phyloP scores from a whole-genome alignment of 1,140 invertebrate species.

The Pseudomyrmex concolor region DNA sequence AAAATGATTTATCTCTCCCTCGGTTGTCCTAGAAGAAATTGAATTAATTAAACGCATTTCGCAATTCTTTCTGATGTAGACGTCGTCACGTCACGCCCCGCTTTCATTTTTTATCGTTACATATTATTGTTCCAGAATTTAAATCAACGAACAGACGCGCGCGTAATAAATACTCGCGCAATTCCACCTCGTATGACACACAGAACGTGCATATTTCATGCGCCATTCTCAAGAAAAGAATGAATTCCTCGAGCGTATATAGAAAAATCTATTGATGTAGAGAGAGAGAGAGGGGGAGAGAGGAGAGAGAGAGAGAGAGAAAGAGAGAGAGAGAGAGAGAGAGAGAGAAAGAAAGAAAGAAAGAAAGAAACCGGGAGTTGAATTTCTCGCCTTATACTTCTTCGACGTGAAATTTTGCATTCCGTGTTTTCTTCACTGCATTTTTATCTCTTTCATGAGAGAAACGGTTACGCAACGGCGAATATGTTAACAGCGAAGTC shows the following conservation, averaged over 20 bases:
- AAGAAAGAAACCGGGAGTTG: background rate
- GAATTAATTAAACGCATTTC: background rate
- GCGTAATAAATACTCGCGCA: background rate
- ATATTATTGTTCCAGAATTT: background rate
- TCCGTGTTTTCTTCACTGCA: constrained; percentile 1
- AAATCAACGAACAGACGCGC: background rate
- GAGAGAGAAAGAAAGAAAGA: background rate
- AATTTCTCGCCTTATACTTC: constrained; percentile 47
- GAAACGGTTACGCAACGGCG: constrained; percentile 43
- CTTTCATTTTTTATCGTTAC: constrained; percentile 15
- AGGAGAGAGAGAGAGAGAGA: background rate
- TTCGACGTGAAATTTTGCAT: constrained; percentile 10
- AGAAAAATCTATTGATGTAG: constrained; percentile 24
- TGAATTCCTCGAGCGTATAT: constrained; percentile 27
- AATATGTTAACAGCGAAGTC: constrained; percentile 51
- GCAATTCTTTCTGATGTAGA: background rate
- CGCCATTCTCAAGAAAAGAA: constrained; percentile 35
- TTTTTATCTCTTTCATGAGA: constrained; percentile 48
- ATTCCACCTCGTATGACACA: background rate
- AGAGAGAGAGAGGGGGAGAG: background rate
- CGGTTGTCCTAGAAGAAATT: no score
- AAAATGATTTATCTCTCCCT: background rate
- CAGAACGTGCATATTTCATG: constrained; percentile 28
- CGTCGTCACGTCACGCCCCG: no score
- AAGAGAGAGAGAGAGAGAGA: background rate